Base-by-base conservation (phyloP, 2,888 invertebrate species). In the Muscina levida region DNA sequence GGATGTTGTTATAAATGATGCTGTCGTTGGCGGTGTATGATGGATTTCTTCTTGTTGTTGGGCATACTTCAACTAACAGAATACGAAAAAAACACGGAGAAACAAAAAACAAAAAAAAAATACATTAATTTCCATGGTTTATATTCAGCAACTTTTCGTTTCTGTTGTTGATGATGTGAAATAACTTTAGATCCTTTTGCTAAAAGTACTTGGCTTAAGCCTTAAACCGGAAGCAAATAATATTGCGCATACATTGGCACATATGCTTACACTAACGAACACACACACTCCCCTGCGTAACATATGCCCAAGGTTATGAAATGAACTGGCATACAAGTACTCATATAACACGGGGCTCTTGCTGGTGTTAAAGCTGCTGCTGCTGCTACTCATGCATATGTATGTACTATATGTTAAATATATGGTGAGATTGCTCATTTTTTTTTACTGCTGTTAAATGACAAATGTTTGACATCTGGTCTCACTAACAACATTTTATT, bases 401-500 rank as follows among this genome's bases (percentile, higher is more conserved):
- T 44, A 44, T 44, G 10, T 37, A 37, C 37, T 37, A 37, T 37
- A 37, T 10, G 4, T 37, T 37, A 10, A 37, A 37, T 37, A 37
- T 37, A 6, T 37, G n/a, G n/a, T n/a, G n/a, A n/a, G n/a, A n/a
- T n/a, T n/a, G n/a, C n/a, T n/a, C n/a, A n/a, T n/a, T n/a, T n/a
- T n/a, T n/a, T 31, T 31, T 31, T 31, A 8, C 31, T 31, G 31
- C 31, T 3, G 3, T 31, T 79, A 39, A 57, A 59, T 79, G 78
- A 74, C 78, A 79, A 79, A 79, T 79, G 66, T 71, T 67, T 79
- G 66, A 56, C 78, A 79, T 74, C 70, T 71, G 78, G 74, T 79
- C 71, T 71, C 48, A 22, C 37, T 24, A 44, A 57, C 57, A 79
- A 8, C n/a, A n/a, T n/a, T n/a, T n/a, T n/a, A n/a, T n/a, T n/a